These are phyloP conservation scores for Drosophila ambigua DNA, from an alignment of 1,140 invertebrate species.

Conservation along the genomic window DNA sequence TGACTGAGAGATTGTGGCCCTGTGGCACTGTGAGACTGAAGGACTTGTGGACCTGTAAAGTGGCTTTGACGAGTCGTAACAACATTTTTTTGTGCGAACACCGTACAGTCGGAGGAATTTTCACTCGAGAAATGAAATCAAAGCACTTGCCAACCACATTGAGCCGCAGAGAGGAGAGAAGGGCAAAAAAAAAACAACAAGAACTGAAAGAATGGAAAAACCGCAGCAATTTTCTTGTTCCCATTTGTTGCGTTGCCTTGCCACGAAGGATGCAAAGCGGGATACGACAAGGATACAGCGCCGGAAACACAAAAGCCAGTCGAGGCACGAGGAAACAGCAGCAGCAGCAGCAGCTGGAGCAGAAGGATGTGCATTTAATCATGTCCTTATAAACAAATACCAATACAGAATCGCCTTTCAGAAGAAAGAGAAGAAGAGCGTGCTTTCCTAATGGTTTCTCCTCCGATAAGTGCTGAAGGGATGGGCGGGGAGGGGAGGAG, in stretches of 20 bases:
- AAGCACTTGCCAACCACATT: slow-evolving; percentile 36
- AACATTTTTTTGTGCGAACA: slow-evolving; percentile 19
- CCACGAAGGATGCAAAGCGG: slow-evolving; percentile 14
- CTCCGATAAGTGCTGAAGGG: too few relatives aligned
- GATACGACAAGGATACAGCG: slow-evolving; percentile 17
- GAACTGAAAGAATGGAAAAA: not conserved
- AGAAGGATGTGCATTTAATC: not conserved
- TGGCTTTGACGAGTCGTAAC: slow-evolving; percentile 36
- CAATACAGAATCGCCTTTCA: too few relatives aligned
- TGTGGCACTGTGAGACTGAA: not conserved
- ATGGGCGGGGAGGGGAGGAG: too few relatives aligned
- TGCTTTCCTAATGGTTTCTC: too few relatives aligned
- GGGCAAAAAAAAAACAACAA: not conserved
- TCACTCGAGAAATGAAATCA: slow-evolving; percentile 44
- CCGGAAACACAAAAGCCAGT: slow-evolving; percentile 13
- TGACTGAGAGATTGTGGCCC: too few relatives aligned
- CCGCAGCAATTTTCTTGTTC: slow-evolving; percentile 36
- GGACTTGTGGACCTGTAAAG: slow-evolving; percentile 16
- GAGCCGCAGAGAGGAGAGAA: slow-evolving; percentile 11
- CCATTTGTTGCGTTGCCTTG: slow-evolving; percentile 37
- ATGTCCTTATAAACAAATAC: too few relatives aligned
- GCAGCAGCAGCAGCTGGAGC: not conserved
- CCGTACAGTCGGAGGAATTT: slow-evolving; percentile 18
- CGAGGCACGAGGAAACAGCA: slow-evolving; percentile 1
- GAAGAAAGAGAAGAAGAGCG: too few relatives aligned